A percentile compares a stretch with the other conserved stretches of the same genome.
Conservation (phyloP, 1,140 invertebrate species). For the Eumeta japonica region DNA sequence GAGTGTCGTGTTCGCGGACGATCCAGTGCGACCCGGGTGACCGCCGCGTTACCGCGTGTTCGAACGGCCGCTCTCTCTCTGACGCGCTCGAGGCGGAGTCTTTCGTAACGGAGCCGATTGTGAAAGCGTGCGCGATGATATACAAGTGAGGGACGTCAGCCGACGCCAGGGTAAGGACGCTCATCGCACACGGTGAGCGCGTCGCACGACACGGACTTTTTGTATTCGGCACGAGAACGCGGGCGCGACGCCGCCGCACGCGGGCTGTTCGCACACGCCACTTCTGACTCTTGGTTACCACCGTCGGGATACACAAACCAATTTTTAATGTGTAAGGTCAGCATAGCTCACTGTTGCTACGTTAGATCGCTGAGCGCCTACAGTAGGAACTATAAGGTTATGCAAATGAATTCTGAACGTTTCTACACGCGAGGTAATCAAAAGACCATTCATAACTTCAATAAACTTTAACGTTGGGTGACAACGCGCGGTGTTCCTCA, state of each 20-base stretch:
- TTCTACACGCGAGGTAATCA: conserved; percentile 57
- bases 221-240: conserved; percentile 43
- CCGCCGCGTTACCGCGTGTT: conserved; percentile 18
- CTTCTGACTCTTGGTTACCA: conserved; percentile 39
- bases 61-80: conserved; percentile 26
- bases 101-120: conserved; percentile 49
- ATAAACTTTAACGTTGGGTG: conserved; percentile 57
- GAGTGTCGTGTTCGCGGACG: conserved; percentile 12
- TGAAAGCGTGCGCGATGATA: conserved; percentile 57
- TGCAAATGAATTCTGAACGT: conserved; percentile 59
- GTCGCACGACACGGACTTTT: conserved; percentile 41
- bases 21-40: conserved; percentile 29
- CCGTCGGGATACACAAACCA: conserved; percentile 44
- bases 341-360: conserved; percentile 53
- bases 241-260: conserved; percentile 41
- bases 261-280: conserved; percentile 38
- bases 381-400: conserved; percentile 57
- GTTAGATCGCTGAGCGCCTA: conserved; percentile 53
- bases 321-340: conserved; percentile 60
- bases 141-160: conserved; percentile 53
- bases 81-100: conserved; percentile 34
- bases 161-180: conserved; percentile 46
- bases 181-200: conserved; percentile 53
- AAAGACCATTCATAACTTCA: conserved; percentile 59
- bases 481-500: conserved; percentile 38